Evolutionary conservation across 2,888 invertebrate species (phyloP), one percentile per base, ranked within the genome.

Genomic region (Pharmacophagus antenor): DNA sequence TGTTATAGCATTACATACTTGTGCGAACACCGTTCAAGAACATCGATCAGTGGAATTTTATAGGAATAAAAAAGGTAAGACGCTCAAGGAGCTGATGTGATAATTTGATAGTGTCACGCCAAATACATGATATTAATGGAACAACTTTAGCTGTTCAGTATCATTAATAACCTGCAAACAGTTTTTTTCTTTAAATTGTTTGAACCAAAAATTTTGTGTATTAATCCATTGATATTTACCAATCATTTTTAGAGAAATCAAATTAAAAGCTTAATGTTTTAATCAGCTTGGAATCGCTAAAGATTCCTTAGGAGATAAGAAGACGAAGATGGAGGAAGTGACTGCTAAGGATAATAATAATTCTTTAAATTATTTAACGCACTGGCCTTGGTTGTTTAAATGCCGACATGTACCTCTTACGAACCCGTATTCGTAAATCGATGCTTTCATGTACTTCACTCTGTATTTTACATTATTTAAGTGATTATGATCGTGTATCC

Each of bases 1-100:
- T 77, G 82, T 79, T 82, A 74, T 77, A 78, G 67, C 71, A 74
- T 73, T 72, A 65, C 64, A 65, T 69, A 72, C 67, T 70, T 70
- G 70, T 74, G 73, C 75, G 73, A 73, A 71, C 65, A 65, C 67
- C 62, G 69, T 69, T 73, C 70, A 66, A 64, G 75, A 74, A 74
- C 68, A 67, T 66, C 65, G 67, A 58, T 57, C 61, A 58, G 51
- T 58, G 63, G 65, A 60, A 66, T 63, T 66, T 63, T 64, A 65
- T 65, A 64, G 65, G 65, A 64, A 66, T 63, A 68, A 67, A 60
- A 61, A 61, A 48, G 51, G 55, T 44, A 41, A 49, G 2, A 18
- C 17, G 10, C 52, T 25, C 25, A 25, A 23, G 46, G 3, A 56
- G 22, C 27, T 51, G 55, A 50, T 55, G 55, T 46, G 55, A 54